Base-by-base conservation (phyloP, 2,113 vertebrate genomes). In the Benitochromis conjunctus region DNA sequence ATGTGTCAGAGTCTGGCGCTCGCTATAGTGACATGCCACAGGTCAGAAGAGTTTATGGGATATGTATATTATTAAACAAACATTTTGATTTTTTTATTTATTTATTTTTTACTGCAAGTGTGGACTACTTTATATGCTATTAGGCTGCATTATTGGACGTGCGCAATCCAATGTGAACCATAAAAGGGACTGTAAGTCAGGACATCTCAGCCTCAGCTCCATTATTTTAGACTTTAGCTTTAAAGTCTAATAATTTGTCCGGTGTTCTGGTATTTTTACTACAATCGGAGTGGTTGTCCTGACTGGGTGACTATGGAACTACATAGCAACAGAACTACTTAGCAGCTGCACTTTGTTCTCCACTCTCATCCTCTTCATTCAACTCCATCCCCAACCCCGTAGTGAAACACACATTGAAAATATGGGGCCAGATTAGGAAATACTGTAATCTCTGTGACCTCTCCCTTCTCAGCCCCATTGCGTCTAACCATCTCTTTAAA, bases 11-110 rank as follows among this genome's bases (percentile, higher is more conserved):
- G 90, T 97, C 98, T 11, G 98, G 98, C n/a, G 98, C 98, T 76
- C 97, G 98, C 55, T 99, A 99, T 90, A 97, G 96, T 2, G 98
- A 99, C 95, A 98, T 99, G 97, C 98, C 98, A 3, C 97, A 99
- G 64, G 95, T 96, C 69, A 64, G 87, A 56, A 6, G 51, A 56
- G 43, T 18, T 54, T 21, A 38, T 16, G 11, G 24, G 18, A 16
- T 62, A 9, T 31, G 41, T 31, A 5, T 76, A 34, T 53, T 53
- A 76, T 53, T 76, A 53, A 76, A 34, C 71, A 53, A 51, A n/a
- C 9, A 76, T 51, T 48, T n/a, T 3, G 9, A 76, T 74, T 19
- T 19, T 74, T n/a, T n/a, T n/a, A n/a, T n/a, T n/a, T n/a, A n/a
- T n/a, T n/a, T n/a, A n/a, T 66, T 55, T 66, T 71, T 26, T 10